Conservation (phyloP, 2,888 invertebrate genomes). For the Chymomyza procnemis region DNA sequence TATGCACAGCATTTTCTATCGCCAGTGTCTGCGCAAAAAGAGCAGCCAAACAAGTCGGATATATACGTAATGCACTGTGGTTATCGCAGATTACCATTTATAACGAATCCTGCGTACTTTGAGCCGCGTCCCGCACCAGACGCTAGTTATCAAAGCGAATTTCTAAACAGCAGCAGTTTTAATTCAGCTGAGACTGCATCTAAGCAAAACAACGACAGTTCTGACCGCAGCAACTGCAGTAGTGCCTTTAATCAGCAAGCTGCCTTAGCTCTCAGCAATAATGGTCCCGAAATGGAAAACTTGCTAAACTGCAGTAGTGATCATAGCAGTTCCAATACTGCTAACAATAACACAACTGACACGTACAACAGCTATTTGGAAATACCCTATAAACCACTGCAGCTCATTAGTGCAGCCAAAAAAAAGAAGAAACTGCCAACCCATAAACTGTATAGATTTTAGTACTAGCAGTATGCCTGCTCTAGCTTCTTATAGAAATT, state of each 20-base stretch:
- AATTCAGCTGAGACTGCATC: not conserved
- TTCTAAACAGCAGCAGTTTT: not conserved
- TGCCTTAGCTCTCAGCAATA: not conserved
- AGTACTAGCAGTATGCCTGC: no score
- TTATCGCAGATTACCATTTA: conserved; percentile 50
- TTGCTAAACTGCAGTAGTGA: no score
- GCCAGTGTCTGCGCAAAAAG: not conserved
- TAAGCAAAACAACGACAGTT: not conserved
- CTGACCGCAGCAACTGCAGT: not conserved
- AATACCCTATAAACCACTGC: conserved; percentile 27
- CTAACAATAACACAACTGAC: not conserved
- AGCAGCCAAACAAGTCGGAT: conserved; percentile 13
- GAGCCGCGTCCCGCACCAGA: conserved; percentile 33
- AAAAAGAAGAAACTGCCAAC: not conserved
- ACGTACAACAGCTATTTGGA: not conserved
- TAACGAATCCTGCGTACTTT: conserved; percentile 64
- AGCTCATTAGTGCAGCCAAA: not conserved
- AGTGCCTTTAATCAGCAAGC: not conserved
- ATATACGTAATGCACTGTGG: conserved; percentile 59
- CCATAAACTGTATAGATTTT: not conserved
- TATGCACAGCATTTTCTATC: conserved; percentile 45
- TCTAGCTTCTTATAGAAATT: no score
- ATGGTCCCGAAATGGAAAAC: not conserved
- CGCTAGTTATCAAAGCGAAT: not conserved
- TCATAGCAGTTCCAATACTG: no score